These are phyloP conservation scores for Armadillidium nasatum DNA, from an alignment of 1,140 invertebrate genomes.

Conservation along the genomic window DNA sequence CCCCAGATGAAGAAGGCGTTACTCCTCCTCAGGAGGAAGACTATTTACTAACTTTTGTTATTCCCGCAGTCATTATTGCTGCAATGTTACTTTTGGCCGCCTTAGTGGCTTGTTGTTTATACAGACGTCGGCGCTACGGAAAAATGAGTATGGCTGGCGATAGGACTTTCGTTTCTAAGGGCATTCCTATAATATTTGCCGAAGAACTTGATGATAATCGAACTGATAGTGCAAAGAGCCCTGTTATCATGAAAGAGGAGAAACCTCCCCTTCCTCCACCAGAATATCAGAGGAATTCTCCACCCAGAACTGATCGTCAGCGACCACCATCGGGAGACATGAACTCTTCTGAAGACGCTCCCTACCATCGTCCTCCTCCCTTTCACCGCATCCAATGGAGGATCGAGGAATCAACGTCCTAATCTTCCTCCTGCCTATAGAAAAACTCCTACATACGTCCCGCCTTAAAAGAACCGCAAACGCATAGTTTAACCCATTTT, in stretches of 20 bases:
- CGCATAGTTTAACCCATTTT: neutral
- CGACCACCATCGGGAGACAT: constrained; percentile 44
- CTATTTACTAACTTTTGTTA: constrained; percentile 82
- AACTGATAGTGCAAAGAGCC: constrained; percentile 74
- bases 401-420: constrained; percentile 59
- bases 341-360: constrained; percentile 46
- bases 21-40: constrained; percentile 59
- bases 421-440: constrained; percentile 80
- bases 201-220: constrained; percentile 89
- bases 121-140: constrained; percentile 68
- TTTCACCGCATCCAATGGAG: constrained; percentile 62
- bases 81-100: constrained; percentile 80
- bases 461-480: no score
- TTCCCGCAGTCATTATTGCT: constrained; percentile 82
- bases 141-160: constrained; percentile 67
- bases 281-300: constrained; percentile 62
- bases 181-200: constrained; percentile 85
- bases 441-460: constrained; percentile 85
- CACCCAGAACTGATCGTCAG: constrained; percentile 53
- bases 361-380: constrained; percentile 73
- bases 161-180: constrained; percentile 73
- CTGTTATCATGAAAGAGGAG: constrained; percentile 87
- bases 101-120: constrained; percentile 81
- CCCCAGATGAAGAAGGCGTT: constrained; percentile 53
- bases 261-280: constrained; percentile 78